Base-by-base conservation (phyloP, 2,113 vertebrate genomes). In the Anarhynchus alexandrinus region DNA sequence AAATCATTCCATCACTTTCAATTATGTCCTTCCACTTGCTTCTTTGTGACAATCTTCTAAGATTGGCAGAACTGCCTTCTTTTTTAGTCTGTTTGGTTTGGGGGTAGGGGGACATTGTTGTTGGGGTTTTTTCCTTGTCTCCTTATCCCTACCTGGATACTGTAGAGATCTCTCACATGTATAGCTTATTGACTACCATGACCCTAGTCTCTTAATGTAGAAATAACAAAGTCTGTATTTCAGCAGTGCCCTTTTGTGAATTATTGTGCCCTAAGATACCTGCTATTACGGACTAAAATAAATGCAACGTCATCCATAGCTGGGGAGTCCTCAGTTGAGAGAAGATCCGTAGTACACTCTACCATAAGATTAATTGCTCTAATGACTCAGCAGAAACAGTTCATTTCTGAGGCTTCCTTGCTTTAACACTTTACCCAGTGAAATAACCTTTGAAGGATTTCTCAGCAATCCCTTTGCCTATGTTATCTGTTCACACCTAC, bases 51-150 rank as follows among this genome's bases (percentile, higher is more conserved):
- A 49, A 10, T 13, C 26, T 43, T 58, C 3, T 16, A 61, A 70
- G 70, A 71, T 5, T 34, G 23, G 13, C 11, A 88, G 47, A 85
- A 82, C 18, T 47, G 34, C 3, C 6, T 58, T 76, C 17, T 47
- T 34, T 59, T 70, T 49, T 36, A 25, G 20, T 58, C 38, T 57
- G 8, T 25, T 71, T 34, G 15, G 20, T 36, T 34, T 51, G 23
- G 8, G 12, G 30, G 5, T 6, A 40, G 9, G 4, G 19, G 8
- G 23, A 6, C 12, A 1, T 11, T 32, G 36, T 5, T n/a, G 17
- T 19, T 43, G 43, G 43, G 16, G 4, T 49, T 67, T 51, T n/a
- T 9, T 6, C 3, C 7, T 47, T 43, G 6, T 54, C 12, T 78
- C 14, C 30, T 67, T 45, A 18, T 65, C 10, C 19, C 15, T 73